Conservation (phyloP, 2,797 vertebrate genomes). For the Morus bassanus region DNA sequence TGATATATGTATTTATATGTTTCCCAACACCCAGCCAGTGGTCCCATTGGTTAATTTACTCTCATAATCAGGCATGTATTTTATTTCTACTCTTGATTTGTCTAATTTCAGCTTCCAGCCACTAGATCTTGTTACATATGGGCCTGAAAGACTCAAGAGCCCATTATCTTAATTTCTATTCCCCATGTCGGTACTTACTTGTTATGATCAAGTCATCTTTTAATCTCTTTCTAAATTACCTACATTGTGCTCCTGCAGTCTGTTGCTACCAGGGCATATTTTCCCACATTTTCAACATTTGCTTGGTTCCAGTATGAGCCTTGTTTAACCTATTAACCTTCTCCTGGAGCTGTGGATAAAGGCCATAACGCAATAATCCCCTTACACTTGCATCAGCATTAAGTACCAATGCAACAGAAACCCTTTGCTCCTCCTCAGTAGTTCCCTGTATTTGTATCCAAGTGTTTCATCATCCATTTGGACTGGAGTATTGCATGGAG, state of each 20-base stretch:
- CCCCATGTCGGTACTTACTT: background rate
- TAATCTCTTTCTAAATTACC: background rate
- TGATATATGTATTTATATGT: background rate
- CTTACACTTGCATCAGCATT: background rate
- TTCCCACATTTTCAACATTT: background rate
- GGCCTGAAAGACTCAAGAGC: background rate
- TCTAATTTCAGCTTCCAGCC: background rate
- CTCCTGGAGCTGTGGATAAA: background rate
- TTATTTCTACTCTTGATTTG: background rate
- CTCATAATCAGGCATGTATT: background rate
- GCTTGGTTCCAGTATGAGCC: background rate
- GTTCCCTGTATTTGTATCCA: background rate
- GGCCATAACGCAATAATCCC: background rate
- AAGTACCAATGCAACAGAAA: background rate
- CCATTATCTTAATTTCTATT: background rate
- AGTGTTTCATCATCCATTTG: background rate
- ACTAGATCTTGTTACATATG: background rate
- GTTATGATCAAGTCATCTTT: background rate
- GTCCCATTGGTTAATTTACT: background rate
- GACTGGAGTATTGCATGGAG: background rate
- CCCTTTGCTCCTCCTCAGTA: background rate
- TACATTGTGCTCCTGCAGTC: background rate
- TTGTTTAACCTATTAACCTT: background rate
- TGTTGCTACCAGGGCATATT: background rate
- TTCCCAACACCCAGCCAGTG: background rate